Evolutionary conservation across 2,888 invertebrate species (phyloP), one percentile per base, ranked within the genome.

Genomic region (Dryocosmus kuriphilus): DNA sequence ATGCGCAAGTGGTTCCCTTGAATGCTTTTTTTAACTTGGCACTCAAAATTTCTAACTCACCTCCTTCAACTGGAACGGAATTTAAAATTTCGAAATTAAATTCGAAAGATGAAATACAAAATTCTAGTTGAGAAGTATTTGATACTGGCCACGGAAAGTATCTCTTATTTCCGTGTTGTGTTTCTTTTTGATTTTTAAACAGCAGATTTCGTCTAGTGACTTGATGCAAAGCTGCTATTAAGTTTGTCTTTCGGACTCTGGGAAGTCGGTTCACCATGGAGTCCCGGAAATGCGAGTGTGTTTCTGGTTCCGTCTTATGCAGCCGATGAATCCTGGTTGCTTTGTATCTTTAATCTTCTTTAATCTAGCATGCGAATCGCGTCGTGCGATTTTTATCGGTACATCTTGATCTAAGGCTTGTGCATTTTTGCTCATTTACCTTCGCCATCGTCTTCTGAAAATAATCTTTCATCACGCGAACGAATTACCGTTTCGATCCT

Each of bases 351-450:
- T 38, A 27, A 55, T 67, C 22, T 46, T 76, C 35, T 19, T 63
- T 46, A 74, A 77, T 32, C 46, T 75, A 75, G 71, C 61, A 61
- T 71, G 71, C 76, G 77, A 46, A 74, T 78, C 75, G 73, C 75
- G 79, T 79, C 74, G 73, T 75, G 46, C 71, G 73, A 57, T 80
- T 74, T 75, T 73, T 30, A 67, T 62, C 80, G 74, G 80, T 57
- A 62, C 62, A 73, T 75, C 80, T 71, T 67, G 65, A 41, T 76
- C 73, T 65, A 65, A 67, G n/a, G 61, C 19, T 65, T 62, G 61
- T 80, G 38, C 62, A 60, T 71, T 27, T 73, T 27, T 71, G 30
- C 71, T 75, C 63, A 62, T 74, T n/a, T 22, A 79, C 55, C 46
- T 79, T 71, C 51, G 41, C 46, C 67, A 32, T 30, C 27, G 8